These are phyloP conservation scores for Flabesymbios commensalis DNA, from an alignment of 2,888 invertebrate species.

Conservation along the genomic window DNA sequence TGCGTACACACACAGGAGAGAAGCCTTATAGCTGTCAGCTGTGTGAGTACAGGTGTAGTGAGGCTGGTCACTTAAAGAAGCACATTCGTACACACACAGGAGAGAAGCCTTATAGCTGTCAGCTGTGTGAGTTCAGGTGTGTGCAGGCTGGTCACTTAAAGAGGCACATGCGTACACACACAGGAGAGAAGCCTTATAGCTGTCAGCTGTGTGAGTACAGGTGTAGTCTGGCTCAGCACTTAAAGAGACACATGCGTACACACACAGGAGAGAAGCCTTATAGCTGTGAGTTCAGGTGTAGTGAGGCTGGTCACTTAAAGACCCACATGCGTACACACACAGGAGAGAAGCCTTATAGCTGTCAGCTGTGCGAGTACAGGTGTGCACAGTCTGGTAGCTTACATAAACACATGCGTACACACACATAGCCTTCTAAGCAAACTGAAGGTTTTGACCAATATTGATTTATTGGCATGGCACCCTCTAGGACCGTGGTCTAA, in stretches of 20 bases:
- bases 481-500: too few relatives aligned
- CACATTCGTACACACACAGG: slow-evolving; percentile 54
- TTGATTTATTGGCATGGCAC: too few relatives aligned
- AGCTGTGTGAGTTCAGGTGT: slow-evolving; percentile 48
- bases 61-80: too few relatives aligned
- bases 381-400: too few relatives aligned
- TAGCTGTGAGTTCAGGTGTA: slow-evolving; percentile 49
- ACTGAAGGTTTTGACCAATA: too few relatives aligned
- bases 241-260: slow-evolving; percentile 56
- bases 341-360: slow-evolving; percentile 53
- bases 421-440: too few relatives aligned
- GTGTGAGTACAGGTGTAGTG: too few relatives aligned
- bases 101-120: slow-evolving; percentile 51
- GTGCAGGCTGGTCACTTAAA: slow-evolving; percentile 55
- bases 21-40: too few relatives aligned
- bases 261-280: slow-evolving; percentile 51
- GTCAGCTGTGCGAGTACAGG: slow-evolving; percentile 46
- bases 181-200: slow-evolving; percentile 53
- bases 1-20: too few relatives aligned
- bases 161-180: slow-evolving; percentile 55
- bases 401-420: slow-evolving; percentile 57
- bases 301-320: slow-evolving; percentile 55
- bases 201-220: slow-evolving; percentile 49
- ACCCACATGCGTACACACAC: slow-evolving; percentile 56
- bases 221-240: too few relatives aligned